These are phyloP conservation scores for Yponomeuta evonymella DNA, from an alignment of 2,888 invertebrate genomes.

Conservation along the genomic window DNA sequence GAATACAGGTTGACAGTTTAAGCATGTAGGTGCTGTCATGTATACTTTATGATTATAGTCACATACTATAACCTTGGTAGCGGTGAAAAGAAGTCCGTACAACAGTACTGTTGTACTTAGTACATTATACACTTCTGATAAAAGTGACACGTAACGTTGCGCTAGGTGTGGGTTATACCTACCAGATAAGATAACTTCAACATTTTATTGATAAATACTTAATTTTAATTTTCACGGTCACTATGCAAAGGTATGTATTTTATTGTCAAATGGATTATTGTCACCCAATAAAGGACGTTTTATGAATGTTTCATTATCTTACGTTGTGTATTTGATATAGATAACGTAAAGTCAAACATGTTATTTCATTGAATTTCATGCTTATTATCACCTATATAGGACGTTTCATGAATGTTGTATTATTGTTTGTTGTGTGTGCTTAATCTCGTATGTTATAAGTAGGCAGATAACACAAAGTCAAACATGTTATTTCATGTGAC, in stretches of 20 bases:
- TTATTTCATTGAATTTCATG: too few relatives aligned
- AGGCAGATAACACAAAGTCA: too few relatives aligned
- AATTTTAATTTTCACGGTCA: slow-evolving; percentile 12
- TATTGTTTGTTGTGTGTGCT: too few relatives aligned
- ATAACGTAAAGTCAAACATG: too few relatives aligned
- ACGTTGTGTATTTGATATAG: background rate
- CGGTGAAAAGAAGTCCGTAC: background rate
- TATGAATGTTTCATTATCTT: background rate
- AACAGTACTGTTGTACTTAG: background rate
- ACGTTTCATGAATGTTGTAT: too few relatives aligned
- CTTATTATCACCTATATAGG: too few relatives aligned
- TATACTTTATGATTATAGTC: too few relatives aligned
- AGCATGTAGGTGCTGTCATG: too few relatives aligned
- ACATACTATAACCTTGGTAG: background rate
- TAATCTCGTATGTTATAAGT: too few relatives aligned
- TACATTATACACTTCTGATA: background rate
- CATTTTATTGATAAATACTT: slow-evolving; percentile 12
- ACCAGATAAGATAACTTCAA: slow-evolving; percentile 9
- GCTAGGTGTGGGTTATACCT: background rate
- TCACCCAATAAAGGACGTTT: background rate
- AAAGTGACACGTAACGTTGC: background rate
- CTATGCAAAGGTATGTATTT: background rate
- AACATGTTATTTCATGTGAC: too few relatives aligned
- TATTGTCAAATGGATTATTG: background rate
- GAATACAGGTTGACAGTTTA: too few relatives aligned